phyloP scores from a whole-genome alignment of 1,140 invertebrate species.

The Cyclina sinensis region DNA sequence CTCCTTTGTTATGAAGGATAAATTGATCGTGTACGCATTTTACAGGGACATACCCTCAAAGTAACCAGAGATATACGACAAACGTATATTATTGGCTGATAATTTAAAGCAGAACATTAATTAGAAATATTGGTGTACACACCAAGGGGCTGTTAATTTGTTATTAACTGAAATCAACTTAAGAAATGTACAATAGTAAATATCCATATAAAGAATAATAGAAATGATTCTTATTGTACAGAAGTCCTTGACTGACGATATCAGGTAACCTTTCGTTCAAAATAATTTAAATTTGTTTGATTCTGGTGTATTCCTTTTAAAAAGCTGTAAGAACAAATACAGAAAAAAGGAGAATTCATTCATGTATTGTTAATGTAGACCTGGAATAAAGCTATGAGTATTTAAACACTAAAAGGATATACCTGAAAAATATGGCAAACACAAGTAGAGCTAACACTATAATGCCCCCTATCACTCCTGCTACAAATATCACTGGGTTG shows the following conservation, averaged over 20 bases:
- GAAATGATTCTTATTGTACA: too few relatives aligned
- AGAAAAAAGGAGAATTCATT: neutral
- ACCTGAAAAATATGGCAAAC: conserved; percentile 44
- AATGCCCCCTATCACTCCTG: conserved; percentile 3
- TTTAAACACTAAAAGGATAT: neutral
- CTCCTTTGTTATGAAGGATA: too few relatives aligned
- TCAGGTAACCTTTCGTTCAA: too few relatives aligned
- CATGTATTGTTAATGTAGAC: neutral
- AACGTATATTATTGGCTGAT: too few relatives aligned
- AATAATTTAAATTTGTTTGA: neutral
- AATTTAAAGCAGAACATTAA: too few relatives aligned
- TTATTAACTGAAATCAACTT: too few relatives aligned
- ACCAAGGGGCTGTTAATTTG: too few relatives aligned
- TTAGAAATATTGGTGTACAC: too few relatives aligned
- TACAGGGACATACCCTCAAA: too few relatives aligned
- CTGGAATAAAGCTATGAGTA: neutral
- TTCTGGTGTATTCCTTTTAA: neutral
- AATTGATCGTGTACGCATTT: too few relatives aligned
- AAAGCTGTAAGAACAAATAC: neutral
- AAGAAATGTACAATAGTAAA: neutral
- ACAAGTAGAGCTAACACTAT: neutral
- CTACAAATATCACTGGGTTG: conserved; percentile 12
- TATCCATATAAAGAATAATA: neutral
- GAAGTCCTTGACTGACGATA: too few relatives aligned
- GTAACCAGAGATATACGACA: too few relatives aligned